These are phyloP conservation scores for Reticulitermes lucifugus DNA, from an alignment of 2,888 invertebrate species.

Conservation along the genomic window DNA sequence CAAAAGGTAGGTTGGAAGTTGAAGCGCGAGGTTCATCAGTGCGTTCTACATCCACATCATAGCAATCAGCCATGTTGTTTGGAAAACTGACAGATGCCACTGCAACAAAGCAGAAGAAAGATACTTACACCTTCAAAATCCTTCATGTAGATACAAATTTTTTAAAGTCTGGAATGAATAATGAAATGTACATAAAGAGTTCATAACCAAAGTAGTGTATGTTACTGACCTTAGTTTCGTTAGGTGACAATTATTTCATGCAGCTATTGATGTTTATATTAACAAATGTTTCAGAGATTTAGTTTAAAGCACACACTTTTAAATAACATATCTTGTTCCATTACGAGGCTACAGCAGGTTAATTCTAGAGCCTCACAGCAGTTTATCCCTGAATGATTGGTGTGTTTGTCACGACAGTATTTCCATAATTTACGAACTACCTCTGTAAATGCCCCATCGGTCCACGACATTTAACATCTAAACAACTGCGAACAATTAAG, in stretches of 20 bases:
- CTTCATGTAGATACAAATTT: background rate
- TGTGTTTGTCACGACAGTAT: background rate
- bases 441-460: background rate
- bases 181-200: background rate
- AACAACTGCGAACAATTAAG: slow-evolving; percentile 30
- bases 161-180: background rate
- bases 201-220: background rate
- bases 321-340: background rate
- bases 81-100: slow-evolving; percentile 52
- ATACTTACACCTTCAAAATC: background rate
- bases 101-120: slow-evolving; percentile 36
- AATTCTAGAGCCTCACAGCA: background rate
- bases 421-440: background rate
- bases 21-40: slow-evolving; percentile 53
- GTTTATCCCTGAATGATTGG: background rate
- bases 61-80: slow-evolving; percentile 52
- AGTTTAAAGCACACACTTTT: background rate
- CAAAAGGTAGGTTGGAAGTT: slow-evolving; percentile 53
- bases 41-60: slow-evolving; percentile 52
- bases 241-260: slow-evolving; percentile 23
- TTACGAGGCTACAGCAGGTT: background rate
- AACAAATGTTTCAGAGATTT: background rate
- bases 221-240: background rate
- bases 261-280: background rate
- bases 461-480: background rate